Evolutionary conservation across 2,888 invertebrate species (phyloP), one percentile per base, ranked within the genome.

Genomic region (Drosophila austrosaltans): DNA sequence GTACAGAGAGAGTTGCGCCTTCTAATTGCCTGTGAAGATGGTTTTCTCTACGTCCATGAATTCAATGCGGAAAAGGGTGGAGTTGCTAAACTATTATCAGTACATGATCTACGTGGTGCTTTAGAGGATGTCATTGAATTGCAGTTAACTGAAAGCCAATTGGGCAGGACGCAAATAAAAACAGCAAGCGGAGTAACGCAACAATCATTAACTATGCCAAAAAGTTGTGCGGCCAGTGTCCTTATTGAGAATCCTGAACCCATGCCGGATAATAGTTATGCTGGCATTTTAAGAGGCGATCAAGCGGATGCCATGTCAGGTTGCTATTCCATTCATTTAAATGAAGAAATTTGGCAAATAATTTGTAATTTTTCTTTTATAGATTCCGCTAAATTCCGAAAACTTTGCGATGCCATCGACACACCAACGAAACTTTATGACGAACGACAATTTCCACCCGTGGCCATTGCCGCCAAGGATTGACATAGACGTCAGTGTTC

Each of bases 251-350:
- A 89, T 76, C 89, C 90, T 0, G 91, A 91, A 44, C 84, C 84
- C 1, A 75, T 79, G 69, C 76, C 87, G 30, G 92, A 91, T 63
- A 90, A 90, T 42, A 92, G 96, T 94, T 97, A 97, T 95, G 97
- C 97, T 93, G 96, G 96, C 94, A 96, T 97, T 93, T 95, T 97
- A 93, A 96, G 96, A 93, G 97, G 97, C 93, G 95, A 96, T 91
- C 95, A 95, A 76, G 93, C 94, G 67, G 95, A 95, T 94, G 93
- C 94, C 94, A 96, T 97, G 96, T 96, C 97, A 96, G 97, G 97
- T 97, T 28, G 53, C 63, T 42, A 7, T 2, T 20, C 0, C 39
- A 25, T 6, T 22, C 25, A 5, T 25, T 28, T 25, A 7, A 30
- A 36, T 6, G 1, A 36, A 8, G n/a, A 22, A 28, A 42, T 10